Percentiles rank a stretch among this genome's conserved stretches.
These are phyloP conservation scores for Chaetops frenatus DNA, from an alignment of 2,113 vertebrate genomes.

Conservation along the genomic window DNA sequence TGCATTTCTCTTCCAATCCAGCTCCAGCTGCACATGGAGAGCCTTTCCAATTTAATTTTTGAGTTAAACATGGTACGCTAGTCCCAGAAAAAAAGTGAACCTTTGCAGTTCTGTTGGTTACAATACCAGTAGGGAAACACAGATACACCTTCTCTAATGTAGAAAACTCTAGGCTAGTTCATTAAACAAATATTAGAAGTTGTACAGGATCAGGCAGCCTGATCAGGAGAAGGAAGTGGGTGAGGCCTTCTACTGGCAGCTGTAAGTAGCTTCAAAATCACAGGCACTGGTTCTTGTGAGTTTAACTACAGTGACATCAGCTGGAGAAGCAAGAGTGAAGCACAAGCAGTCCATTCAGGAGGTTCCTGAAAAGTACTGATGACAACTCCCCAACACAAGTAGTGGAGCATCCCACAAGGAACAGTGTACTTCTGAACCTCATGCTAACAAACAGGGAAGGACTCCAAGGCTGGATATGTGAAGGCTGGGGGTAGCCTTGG, in stretches of 20 bases:
- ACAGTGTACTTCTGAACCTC: neutral
- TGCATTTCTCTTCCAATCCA: neutral
- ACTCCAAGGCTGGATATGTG: neutral
- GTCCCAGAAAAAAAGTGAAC: neutral
- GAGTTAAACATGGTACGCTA: rapidly evolving
- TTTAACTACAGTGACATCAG: neutral
- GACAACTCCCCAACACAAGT: neutral
- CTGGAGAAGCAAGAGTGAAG: neutral
- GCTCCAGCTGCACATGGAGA: neutral
- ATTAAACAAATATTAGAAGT: neutral
- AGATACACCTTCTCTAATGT: neutral
- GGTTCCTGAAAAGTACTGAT: neutral
- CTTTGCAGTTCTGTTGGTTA: neutral
- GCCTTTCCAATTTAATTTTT: neutral
- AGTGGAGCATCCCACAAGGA: neutral
- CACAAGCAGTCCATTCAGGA: neutral
- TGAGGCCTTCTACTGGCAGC: neutral
- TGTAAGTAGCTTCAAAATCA: neutral
- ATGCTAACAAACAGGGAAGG: neutral
- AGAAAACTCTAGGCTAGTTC: neutral
- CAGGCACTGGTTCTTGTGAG: neutral
- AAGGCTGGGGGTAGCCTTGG: neutral
- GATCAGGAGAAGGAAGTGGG: neutral
- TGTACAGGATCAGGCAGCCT: neutral
- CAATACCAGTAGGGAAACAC: neutral